Evolutionary conservation across 2,113 vertebrate genomes (phyloP).

Genomic region (Apistogramma diplotaenia): DNA sequence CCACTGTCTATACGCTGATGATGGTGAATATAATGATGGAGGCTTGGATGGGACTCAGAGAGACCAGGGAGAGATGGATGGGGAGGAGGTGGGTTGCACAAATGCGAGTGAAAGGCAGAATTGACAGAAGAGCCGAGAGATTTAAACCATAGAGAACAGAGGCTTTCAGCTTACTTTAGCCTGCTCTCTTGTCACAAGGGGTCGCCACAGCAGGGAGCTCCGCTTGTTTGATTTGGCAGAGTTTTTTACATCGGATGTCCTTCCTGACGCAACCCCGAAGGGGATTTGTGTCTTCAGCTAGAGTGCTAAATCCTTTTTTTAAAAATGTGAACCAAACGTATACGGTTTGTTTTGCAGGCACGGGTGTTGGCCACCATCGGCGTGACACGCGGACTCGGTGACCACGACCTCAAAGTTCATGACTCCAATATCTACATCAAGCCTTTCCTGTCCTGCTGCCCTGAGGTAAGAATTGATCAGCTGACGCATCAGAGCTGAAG

Average conservation of each 20-base stretch:
- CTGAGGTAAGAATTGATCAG: conserved; percentile 81
- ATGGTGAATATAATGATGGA: not conserved
- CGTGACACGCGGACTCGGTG: conserved; percentile 94
- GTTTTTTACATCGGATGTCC: not conserved
- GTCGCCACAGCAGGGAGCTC: not conserved
- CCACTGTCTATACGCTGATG: not conserved
- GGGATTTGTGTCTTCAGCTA: accelerated
- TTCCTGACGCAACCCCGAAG: not conserved
- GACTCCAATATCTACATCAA: conserved; percentile 99
- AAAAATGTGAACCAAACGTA: not conserved
- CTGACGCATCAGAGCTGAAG: not conserved
- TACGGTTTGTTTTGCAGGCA: conserved; percentile 75
- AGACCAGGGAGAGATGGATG: not conserved
- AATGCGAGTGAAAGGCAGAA: not conserved
- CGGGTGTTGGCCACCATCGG: conserved; percentile 98
- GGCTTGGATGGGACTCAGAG: not conserved
- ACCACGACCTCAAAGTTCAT: conserved; percentile 96
- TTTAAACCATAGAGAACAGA: not conserved
- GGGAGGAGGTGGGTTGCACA: not conserved
- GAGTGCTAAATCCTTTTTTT: not conserved
- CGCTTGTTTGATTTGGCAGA: not conserved
- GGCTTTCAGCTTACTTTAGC: not conserved
- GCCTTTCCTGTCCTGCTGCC: conserved; percentile 93
- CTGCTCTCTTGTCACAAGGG: not conserved
- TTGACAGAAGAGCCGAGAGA: not conserved